Evolutionary conservation across 2,113 vertebrate genomes (phyloP).

Genomic region (Uria aalge): DNA sequence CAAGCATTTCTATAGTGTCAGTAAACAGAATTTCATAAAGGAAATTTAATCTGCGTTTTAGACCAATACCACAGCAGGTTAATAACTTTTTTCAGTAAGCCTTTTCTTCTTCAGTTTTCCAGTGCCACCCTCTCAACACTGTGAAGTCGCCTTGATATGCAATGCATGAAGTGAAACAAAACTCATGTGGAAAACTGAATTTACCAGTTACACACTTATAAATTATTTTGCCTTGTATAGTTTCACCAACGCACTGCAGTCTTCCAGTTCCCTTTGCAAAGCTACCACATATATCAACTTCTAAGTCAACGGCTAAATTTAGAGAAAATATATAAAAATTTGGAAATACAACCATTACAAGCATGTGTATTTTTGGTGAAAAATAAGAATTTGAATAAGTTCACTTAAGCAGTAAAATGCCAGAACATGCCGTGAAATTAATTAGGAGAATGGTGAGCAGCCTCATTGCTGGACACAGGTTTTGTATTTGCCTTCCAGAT

Average conservation of each 20-base stretch:
- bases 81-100: neutral
- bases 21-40: neutral
- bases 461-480: neutral
- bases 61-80: neutral
- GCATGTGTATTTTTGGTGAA: neutral
- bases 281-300: neutral
- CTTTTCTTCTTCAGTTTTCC: neutral
- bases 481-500: neutral
- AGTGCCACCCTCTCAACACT: neutral
- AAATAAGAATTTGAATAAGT: neutral
- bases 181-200: neutral
- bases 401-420: neutral
- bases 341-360: neutral
- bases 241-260: neutral
- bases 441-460: neutral
- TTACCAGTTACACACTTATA: neutral
- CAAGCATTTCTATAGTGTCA: neutral
- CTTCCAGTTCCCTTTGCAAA: neutral
- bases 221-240: neutral
- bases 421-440: neutral
- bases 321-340: neutral
- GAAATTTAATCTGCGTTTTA: neutral
- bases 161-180: neutral
- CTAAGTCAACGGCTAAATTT: neutral
- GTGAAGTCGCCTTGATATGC: neutral